Base-by-base conservation (phyloP, 2,113 vertebrate genomes). In the Clarias magur region DNA sequence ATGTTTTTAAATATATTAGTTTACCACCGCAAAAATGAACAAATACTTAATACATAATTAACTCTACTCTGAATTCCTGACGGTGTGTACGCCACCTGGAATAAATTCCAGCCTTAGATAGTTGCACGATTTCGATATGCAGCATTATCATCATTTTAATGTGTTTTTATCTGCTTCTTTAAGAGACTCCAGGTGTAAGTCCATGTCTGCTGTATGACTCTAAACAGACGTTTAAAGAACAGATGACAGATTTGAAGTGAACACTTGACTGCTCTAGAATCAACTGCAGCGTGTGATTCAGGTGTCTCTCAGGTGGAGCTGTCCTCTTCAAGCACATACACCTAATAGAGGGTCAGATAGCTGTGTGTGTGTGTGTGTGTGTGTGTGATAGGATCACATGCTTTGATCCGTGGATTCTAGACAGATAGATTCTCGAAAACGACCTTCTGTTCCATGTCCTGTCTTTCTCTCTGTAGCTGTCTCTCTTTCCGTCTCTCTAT, bases 401-500 rank as follows among this genome's bases (percentile, higher is more conserved):
- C 79, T 62, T 60, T 62, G 57, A 81, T 60, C 27, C 11, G 23
- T 82, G 81, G 85, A 87, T 87, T 68, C 53, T 79, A 87, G 85
- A 85, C 68, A 85, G 82, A 87, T 87, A 87, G 60, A 42, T 60
- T 11, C 79, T 80, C 7, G 62, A 60, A 1, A 62, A 62, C 30
- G 79, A 81, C 79, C 79, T 62, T 82, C 60, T 82, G 21, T 65
- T 59, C 23, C 25, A 60, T 9, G 1, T 63, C 59, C 21, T 60
- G 0, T 59, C 15, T 81, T 1, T 42, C 19, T 13, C 42, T 54
- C 42, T 48, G 1, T 57, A 42, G 5, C 53, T 34, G 1, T 16
- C n/a, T 60, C 1, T 82, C 17, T 48, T 3, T n/a, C 23, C 27
- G 0, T 60, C 56, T 59, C 17, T 38, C 56, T 60, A 0, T 59